Evolutionary conservation across 2,113 vertebrate species (phyloP), one percentile per base, ranked within the genome.

Genomic region (Macroglossus sobrinus): DNA sequence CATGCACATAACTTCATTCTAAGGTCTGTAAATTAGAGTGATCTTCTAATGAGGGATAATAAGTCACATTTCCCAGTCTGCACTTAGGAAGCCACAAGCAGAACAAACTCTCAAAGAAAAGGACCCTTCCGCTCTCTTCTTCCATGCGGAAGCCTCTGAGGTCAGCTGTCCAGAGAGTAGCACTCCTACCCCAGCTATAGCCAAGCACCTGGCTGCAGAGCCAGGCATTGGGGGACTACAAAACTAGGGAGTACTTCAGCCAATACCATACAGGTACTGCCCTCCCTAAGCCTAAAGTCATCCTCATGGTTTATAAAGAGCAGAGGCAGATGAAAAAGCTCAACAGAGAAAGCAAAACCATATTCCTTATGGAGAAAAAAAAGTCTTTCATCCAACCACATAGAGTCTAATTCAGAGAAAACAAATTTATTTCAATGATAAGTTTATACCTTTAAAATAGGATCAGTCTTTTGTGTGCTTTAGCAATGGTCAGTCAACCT

Each of bases 21-120:
- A 96, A 78, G 90, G 92, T 88, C 96, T 95, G 91, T 98, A 97
- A 95, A 96, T 97, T 94, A 97, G 87, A 84, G 68, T 82, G 90
- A 97, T 95, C 92, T 96, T 93, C 97, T 97, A 95, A 98, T 97
- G 81, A 97, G 59, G 45, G 88, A 72, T 97, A 96, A 96, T 97
- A 96, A 97, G 96, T 78, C 0, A 1, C 90, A 93, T 95, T 95
- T 97, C 96, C 94, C 94, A 96, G 96, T 19, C 93, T 91, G 90
- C 38, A 79, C 91, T 96, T 81, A 93, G 21, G 43, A 97, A 93
- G 76, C 21, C 66, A 71, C 57, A 84, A 89, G 75, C 89, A 59
- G 71, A 75, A 21, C 75, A 61, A 72, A 55, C 13, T 71, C 85
- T 94, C 50, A 43, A 12, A 92, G 87, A 45, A 50, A 43, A 81